Percentiles rank a stretch among this genome's conserved stretches.
These are phyloP conservation scores for Glyphotaelius pellucidus DNA, from an alignment of 2,888 invertebrate genomes.

Conservation along the genomic window DNA sequence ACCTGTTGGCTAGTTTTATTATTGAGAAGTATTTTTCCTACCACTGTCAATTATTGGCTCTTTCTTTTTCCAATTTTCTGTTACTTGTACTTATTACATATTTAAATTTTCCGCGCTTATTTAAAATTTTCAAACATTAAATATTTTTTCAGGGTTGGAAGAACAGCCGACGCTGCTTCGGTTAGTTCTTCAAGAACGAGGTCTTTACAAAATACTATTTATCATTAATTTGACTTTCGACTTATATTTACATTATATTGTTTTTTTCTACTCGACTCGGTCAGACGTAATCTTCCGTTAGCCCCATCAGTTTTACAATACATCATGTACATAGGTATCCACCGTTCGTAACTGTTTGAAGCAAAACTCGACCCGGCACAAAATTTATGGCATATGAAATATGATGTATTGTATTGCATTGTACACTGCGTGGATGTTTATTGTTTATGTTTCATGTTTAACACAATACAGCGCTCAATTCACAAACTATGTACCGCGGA, in stretches of 20 bases:
- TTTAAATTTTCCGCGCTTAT: too few relatives aligned
- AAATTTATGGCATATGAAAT: conserved; percentile 50
- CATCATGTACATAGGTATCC: conserved; percentile 5
- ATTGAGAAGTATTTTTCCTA: too few relatives aligned
- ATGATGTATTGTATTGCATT: conserved; percentile 43
- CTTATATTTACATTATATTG: background rate
- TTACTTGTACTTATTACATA: too few relatives aligned
- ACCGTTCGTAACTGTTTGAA: conserved; percentile 37
- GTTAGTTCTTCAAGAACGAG: too few relatives aligned
- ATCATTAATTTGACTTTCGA: too few relatives aligned
- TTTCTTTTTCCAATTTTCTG: too few relatives aligned
- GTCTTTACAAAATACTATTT: too few relatives aligned
- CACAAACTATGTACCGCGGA: background rate
- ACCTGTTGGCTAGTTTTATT: too few relatives aligned
- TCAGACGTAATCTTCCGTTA: background rate
- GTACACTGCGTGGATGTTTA: conserved; percentile 31
- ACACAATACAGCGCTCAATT: conserved; percentile 17
- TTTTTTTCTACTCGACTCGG: background rate
- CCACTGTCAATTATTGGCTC: too few relatives aligned
- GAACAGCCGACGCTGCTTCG: too few relatives aligned
- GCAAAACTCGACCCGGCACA: conserved; percentile 36
- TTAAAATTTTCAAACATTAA: too few relatives aligned
- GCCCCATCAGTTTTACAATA: background rate
- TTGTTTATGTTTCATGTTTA: conserved; percentile 16
- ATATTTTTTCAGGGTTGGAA: too few relatives aligned